Base-by-base conservation (phyloP, 2,797 vertebrate genomes). In the Aselliscus stoliczkanus region DNA sequence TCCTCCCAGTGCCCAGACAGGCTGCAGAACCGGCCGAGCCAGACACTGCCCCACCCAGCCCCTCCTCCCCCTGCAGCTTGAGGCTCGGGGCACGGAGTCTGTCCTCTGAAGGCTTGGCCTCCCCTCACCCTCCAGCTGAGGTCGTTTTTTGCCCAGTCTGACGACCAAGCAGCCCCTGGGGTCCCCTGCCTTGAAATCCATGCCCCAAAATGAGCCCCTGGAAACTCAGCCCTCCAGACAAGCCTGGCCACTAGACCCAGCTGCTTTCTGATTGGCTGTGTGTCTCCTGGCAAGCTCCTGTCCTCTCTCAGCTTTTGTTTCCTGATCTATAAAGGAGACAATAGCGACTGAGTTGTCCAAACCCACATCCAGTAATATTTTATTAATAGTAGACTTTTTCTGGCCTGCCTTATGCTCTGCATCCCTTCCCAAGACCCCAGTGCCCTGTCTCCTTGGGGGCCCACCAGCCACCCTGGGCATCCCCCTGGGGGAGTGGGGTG, bases 21-120 rank as follows among this genome's bases (percentile, higher is more conserved):
- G 88, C 95, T 96, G 79, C 60, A 58, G 67, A 97, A 95, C 96
- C 9, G 15, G 94, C 77, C 31, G 2, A 58, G 44, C 50, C 93
- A 67, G 91, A 31, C 64, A 2, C 44, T 0, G 60, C 64, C 50
- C 44, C 1, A 2, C 44, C 73, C 70, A 4, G 56, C 56, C 84
- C 13, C 75, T 25, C 67, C 69, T 52, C 31, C 72, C 17, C 47
- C 37, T 75, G 2, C 29, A 73, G 42, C 58, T 3, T 44, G 72
- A 50, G 54, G 15, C 31, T 83, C 42, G 2, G n/a, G 65, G 11
- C 20, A 54, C 52, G 64, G 37, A 6, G 11, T 39, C 84, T n/a
- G 44, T 62, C 44, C 44, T 87, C 89, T 34, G 25, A 29, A 44
- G 52, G 5, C 17, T 18, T 0, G 11, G 64, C 52, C 11, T 34